A percentile compares a stretch with the other conserved stretches of the same genome.
Conservation (phyloP, 2,797 vertebrate species). For the Micropoecilia bifurca region DNA sequence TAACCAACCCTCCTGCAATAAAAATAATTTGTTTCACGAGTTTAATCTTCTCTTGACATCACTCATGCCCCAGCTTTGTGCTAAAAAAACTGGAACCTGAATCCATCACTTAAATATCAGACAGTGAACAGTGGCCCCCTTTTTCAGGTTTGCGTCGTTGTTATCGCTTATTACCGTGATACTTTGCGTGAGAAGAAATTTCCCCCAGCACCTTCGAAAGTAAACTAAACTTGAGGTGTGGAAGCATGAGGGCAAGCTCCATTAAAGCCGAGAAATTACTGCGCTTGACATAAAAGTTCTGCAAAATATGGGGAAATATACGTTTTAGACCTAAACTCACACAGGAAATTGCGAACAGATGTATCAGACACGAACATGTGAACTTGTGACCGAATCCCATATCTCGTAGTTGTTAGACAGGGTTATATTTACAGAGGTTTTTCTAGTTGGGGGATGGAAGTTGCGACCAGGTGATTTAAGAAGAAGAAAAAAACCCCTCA, state of each 20-base stretch:
- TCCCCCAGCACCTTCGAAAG: not conserved
- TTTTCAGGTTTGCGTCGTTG: not conserved
- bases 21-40: conserved; percentile 1
- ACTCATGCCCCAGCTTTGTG: not conserved
- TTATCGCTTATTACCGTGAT: conserved; percentile 21
- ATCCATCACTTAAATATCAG: not conserved
- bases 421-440: not conserved
- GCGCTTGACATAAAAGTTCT: too few relatives aligned
- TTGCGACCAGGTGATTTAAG: not conserved
- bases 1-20: not conserved
- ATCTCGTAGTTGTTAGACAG: not conserved
- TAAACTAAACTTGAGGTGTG: not conserved
- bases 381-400: not conserved
- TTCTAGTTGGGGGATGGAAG: not conserved
- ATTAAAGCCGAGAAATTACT: not conserved
- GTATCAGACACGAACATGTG: not conserved
- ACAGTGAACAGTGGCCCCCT: not conserved
- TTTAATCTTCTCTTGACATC: not conserved
- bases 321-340: not conserved
- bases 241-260: not conserved
- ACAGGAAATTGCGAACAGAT: not conserved
- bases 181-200: not conserved
- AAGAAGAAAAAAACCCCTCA: not conserved
- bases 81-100: not conserved
- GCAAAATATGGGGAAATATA: not conserved